Evolutionary conservation across 2,113 vertebrate genomes (phyloP).

Genomic region (Aptenodytes patagonicus): DNA sequence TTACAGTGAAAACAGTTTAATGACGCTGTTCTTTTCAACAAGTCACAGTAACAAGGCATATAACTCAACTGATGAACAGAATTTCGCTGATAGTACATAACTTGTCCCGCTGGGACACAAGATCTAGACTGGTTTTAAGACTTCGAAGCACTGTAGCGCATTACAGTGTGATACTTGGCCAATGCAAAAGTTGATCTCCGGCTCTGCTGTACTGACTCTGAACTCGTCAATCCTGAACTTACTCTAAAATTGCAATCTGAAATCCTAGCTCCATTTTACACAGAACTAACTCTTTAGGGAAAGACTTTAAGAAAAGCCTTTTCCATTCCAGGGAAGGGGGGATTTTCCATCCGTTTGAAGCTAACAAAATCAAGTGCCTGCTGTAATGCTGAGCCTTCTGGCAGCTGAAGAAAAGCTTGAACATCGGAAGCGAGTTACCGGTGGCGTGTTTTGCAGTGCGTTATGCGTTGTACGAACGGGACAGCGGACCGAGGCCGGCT

Average conservation of each 20-base stretch:
- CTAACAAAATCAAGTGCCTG: fast-evolving
- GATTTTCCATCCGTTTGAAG: fast-evolving
- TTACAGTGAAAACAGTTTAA: neutral
- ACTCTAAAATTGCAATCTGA: neutral
- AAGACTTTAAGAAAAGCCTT: fast-evolving
- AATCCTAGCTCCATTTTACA: fast-evolving
- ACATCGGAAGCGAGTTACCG: fast-evolving
- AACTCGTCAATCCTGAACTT: too few relatives aligned
- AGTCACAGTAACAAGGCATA: fast-evolving
- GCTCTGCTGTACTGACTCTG: fast-evolving
- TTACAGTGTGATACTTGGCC: too few relatives aligned
- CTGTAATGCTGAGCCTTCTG: neutral
- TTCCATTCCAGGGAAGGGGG: fast-evolving
- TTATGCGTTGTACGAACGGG: fast-evolving
- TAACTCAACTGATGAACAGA: too few relatives aligned
- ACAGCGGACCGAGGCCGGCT: fast-evolving
- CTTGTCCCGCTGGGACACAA: fast-evolving
- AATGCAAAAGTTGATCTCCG: neutral
- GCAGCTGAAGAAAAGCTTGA: fast-evolving
- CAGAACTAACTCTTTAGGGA: neutral
- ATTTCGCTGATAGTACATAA: fast-evolving
- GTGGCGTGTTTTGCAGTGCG: fast-evolving
- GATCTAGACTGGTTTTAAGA: too few relatives aligned
- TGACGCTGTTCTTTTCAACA: too few relatives aligned
- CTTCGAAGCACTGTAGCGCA: fast-evolving